These are phyloP conservation scores for Galemys pyrenaicus DNA, from an alignment of 2,113 vertebrate species.

Conservation along the genomic window DNA sequence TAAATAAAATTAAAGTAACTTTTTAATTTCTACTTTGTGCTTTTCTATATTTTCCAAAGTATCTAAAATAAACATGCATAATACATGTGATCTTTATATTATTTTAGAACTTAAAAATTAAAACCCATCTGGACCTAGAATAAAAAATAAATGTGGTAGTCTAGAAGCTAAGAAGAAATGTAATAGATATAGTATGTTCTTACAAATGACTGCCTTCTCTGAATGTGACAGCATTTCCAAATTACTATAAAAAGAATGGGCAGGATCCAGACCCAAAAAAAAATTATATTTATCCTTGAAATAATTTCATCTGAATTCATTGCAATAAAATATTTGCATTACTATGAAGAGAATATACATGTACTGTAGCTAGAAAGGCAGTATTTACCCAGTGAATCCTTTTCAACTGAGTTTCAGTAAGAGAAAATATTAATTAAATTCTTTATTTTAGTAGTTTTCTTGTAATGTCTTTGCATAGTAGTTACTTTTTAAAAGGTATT, in stretches of 20 bases:
- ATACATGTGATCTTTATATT: neutral
- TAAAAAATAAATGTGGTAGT: neutral
- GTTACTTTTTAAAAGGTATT: slow-evolving; percentile 20
- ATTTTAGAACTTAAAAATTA: slow-evolving; percentile 13
- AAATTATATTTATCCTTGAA: neutral
- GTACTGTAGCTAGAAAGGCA: neutral
- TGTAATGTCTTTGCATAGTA: slow-evolving; percentile 28
- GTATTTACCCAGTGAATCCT: neutral
- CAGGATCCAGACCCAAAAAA: neutral
- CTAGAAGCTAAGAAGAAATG: neutral
- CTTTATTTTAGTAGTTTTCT: slow-evolving; percentile 53
- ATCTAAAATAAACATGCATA: neutral
- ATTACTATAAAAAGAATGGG: neutral
- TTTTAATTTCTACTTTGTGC: neutral
- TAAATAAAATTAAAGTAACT: neutral
- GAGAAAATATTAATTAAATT: slow-evolving; percentile 48
- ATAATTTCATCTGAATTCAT: neutral
- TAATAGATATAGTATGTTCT: neutral
- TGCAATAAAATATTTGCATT: slow-evolving; percentile 41
- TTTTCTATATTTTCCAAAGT: slow-evolving; percentile 51
- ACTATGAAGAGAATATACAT: slow-evolving; percentile 11
- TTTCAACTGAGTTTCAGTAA: slow-evolving; percentile 49
- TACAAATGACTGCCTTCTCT: slow-evolving; percentile 19
- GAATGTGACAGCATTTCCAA: neutral
- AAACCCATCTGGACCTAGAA: slow-evolving; percentile 18